A percentile compares a stretch with the other conserved stretches of the same genome.
phyloP scores from a whole-genome alignment of 2,888 invertebrate species.

The Xestia rhomboidea region DNA sequence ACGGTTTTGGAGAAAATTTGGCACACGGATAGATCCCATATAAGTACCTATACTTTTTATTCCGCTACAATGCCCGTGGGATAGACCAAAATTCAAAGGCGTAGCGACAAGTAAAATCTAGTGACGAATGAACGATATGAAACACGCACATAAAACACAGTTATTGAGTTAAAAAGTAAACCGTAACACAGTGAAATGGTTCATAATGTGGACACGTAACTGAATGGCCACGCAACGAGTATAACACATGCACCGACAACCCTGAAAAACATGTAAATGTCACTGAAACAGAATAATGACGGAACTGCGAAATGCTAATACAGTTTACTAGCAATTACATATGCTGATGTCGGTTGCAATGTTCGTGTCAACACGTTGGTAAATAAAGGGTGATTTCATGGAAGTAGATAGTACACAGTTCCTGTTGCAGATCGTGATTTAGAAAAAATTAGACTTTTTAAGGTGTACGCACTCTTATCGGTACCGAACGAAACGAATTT shows the following conservation, averaged over 20 bases:
- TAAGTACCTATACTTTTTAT: not conserved
- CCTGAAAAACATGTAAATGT: constrained; percentile 33
- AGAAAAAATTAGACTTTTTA: not conserved
- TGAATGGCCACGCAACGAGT: constrained; percentile 29
- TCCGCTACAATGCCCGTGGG: not conserved
- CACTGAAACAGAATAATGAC: constrained; percentile 40
- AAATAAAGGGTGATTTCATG: constrained; percentile 38
- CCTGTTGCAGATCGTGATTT: constrained; percentile 1
- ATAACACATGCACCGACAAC: not conserved
- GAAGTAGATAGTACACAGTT: not conserved
- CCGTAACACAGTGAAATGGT: not conserved
- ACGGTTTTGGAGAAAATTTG: not conserved
- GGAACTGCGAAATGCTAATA: constrained; percentile 58
- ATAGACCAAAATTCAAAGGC: not conserved
- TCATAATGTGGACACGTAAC: constrained; percentile 4
- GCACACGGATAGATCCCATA: not conserved
- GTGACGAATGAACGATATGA: not conserved
- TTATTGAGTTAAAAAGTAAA: constrained; percentile 10
- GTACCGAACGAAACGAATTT: too few relatives aligned
- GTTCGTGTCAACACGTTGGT: constrained; percentile 10
- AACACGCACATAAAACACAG: not conserved
- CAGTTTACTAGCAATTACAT: constrained; percentile 50
- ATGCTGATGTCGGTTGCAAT: constrained; percentile 45
- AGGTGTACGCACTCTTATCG: too few relatives aligned
- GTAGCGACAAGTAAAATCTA: not conserved